Evolutionary conservation across 2,113 vertebrate genomes (phyloP), one percentile per base, ranked within the genome.

Genomic region (Rhagologus leucostigma): DNA sequence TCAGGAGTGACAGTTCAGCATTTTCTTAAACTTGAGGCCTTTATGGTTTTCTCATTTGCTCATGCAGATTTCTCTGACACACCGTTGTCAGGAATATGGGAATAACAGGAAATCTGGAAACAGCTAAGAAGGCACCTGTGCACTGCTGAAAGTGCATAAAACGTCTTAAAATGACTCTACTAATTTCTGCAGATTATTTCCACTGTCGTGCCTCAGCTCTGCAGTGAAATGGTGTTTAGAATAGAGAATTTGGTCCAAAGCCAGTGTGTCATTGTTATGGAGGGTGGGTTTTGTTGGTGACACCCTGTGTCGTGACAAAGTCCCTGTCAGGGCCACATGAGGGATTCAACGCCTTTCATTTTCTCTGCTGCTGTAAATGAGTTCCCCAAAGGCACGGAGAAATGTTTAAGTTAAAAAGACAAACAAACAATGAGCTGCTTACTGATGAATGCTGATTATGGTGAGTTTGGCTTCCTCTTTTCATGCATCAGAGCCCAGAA

Each of bases 341-440:
- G 39, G 64, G 33, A 46, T 33, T 53, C 53, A 13, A 33, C 8
- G 55, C 84, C 47, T 87, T 70, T 82, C 30, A 1, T 79, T 90
- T 83, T 68, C 87, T 52, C 68, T 75, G 44, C 79, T 87, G 85
- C 88, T 49, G 76, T 89, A 95, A 93, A 89, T 78, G 85, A 92
- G 85, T 16, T 84, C 92, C 83, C 83, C 52, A 81, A 94, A 97
- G 93, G 92, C 88, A 56, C 0, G 0, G 44, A 39, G 27, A 56
- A 76, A 84, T 84, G 87, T 64, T 95, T 91, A 89, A 92, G 84
- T 92, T 93, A 89, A 93, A 96, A 89, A 93, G 88, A 88, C 89
- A 96, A 91, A 95, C 73, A 94, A 93, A 93, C 85, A 87, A 53
- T 53, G 85, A 96, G 90, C 83, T 93, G 85, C 85, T 90, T 73